A percentile compares a stretch with the other conserved stretches of the same genome.
Evolutionary conservation across 2,888 invertebrate species (phyloP).

Genomic region (Pachydiplax longipennis): DNA sequence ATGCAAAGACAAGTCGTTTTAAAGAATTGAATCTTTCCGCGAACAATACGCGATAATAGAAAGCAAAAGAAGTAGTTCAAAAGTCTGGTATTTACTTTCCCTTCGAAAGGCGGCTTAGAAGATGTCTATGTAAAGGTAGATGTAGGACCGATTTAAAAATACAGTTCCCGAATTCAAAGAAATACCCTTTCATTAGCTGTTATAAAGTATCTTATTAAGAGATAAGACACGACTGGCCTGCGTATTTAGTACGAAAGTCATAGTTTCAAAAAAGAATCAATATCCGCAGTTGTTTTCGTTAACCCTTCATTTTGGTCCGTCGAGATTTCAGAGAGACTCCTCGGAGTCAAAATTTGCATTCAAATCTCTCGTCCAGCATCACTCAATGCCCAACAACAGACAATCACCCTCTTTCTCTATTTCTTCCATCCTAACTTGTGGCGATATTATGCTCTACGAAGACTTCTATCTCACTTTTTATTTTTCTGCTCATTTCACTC

Average conservation of each 20-base stretch:
- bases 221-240: too few species aligned
- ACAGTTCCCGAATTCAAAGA: too few species aligned
- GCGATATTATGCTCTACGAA: background rate
- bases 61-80: too few species aligned
- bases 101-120: too few species aligned
- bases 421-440: background rate
- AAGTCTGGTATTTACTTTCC: too few species aligned
- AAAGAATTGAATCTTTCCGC: too few species aligned
- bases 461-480: background rate
- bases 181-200: too few species aligned
- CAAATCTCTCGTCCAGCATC: conserved; percentile 30
- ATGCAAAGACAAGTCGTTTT: too few species aligned
- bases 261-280: background rate
- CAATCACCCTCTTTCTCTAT: background rate
- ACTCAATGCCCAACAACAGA: conserved; percentile 31
- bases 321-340: background rate
- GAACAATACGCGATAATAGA: too few species aligned
- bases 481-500: background rate
- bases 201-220: too few species aligned
- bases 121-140: too few species aligned
- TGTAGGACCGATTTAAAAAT: too few species aligned
- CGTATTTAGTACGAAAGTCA: background rate
- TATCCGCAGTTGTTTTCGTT: background rate
- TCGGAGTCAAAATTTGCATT: background rate
- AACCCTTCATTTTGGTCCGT: background rate